phyloP scores from a whole-genome alignment of 2,888 invertebrate species.

The Cerastis rubricosa region DNA sequence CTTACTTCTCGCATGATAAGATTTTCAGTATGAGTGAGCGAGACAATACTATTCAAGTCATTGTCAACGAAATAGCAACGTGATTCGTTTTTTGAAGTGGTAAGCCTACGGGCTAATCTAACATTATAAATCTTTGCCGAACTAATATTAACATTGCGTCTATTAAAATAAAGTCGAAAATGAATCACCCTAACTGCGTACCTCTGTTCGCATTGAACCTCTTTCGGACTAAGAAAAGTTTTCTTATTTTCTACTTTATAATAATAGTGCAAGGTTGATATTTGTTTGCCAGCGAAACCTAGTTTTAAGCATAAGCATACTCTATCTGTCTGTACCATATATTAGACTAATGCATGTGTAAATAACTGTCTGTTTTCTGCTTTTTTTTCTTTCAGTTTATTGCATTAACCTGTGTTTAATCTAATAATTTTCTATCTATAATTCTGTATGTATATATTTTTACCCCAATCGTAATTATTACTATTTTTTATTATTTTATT shows the following conservation, averaged over 20 bases:
- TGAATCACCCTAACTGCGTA: neutral
- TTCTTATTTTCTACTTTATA: neutral
- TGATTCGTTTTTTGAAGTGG: neutral
- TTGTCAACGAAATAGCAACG: neutral
- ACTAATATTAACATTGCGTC: neutral
- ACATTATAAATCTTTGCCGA: neutral
- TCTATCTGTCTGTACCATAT: neutral
- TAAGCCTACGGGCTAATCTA: neutral
- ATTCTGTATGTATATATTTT: neutral
- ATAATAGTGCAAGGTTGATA: neutral
- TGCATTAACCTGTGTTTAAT: neutral
- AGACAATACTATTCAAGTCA: neutral
- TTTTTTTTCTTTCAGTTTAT: neutral
- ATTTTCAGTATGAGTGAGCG: neutral
- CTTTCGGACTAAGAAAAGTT: neutral
- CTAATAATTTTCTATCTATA: neutral
- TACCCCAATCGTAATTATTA: neutral
- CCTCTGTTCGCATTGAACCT: neutral
- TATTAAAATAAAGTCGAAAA: neutral
- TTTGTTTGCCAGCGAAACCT: neutral
- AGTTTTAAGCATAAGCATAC: neutral
- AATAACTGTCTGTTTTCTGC: neutral
- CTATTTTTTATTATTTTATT: too few relatives aligned
- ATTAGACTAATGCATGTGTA: slow-evolving; percentile 4
- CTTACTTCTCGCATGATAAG: neutral